Evolutionary conservation across 1,140 invertebrate genomes (phyloP).

Genomic region (Bombus impatiens): DNA sequence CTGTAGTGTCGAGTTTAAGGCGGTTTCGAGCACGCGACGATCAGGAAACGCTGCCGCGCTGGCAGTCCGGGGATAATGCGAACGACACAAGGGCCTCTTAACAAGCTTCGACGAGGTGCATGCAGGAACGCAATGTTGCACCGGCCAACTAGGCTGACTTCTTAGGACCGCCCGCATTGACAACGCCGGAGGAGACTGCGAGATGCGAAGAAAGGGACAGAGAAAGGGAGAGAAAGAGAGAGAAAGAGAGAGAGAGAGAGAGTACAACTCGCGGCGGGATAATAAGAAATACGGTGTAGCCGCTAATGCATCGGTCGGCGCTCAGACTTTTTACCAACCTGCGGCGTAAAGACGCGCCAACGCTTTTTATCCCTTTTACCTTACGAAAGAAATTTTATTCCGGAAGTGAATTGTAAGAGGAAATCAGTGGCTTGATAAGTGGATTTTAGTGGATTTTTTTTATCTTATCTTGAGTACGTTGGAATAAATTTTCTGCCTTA

Average conservation of each 20-base stretch:
- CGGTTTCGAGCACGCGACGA: slow-evolving; percentile 65
- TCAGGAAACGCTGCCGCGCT: slow-evolving; percentile 59
- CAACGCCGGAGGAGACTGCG: slow-evolving; percentile 30
- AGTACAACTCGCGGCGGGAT: slow-evolving; percentile 40
- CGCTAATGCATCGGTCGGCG: slow-evolving; percentile 49
- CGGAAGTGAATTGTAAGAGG: slow-evolving; percentile 11
- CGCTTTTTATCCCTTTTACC: background rate
- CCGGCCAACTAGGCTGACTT: slow-evolving; percentile 65
- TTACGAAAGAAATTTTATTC: background rate
- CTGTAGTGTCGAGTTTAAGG: slow-evolving; percentile 30
- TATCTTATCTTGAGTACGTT: background rate
- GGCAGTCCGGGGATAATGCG: slow-evolving; percentile 56
- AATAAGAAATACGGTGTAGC: slow-evolving; percentile 59
- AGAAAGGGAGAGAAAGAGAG: background rate
- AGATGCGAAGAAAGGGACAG: background rate
- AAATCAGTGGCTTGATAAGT: background rate
- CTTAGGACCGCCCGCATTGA: slow-evolving; percentile 67
- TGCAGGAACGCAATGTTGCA: slow-evolving; percentile 62
- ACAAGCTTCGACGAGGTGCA: slow-evolving; percentile 64
- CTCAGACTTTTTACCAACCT: slow-evolving; percentile 43
- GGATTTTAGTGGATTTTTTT: background rate
- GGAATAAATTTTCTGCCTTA: background rate
- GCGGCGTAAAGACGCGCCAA: background rate
- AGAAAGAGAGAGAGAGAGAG: background rate
- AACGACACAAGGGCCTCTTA: slow-evolving; percentile 65